Percentiles rank a stretch among this genome's conserved stretches.
These are phyloP conservation scores for Tiliqua scincoides DNA, from an alignment of 2,113 vertebrate genomes.

Conservation along the genomic window DNA sequence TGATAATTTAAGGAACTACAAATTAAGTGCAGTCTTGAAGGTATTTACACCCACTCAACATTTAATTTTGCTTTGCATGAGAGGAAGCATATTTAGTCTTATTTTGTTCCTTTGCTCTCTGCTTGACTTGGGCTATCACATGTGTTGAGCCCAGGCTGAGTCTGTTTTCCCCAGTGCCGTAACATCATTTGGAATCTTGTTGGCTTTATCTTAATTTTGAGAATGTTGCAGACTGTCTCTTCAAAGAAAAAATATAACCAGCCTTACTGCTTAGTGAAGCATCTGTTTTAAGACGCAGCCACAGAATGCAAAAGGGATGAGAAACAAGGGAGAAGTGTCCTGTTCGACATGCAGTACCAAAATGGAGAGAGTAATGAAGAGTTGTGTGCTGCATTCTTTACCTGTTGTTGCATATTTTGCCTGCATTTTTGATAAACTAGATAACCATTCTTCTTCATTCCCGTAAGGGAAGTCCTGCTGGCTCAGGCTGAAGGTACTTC, in stretches of 20 bases:
- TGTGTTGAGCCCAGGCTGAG: neutral
- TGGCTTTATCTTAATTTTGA: slow-evolving; percentile 7
- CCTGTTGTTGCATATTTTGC: neutral
- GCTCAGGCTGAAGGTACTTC: too few relatives aligned
- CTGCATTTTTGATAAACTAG: neutral
- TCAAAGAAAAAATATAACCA: neutral
- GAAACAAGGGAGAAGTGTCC: neutral
- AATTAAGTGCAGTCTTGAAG: slow-evolving; percentile 8
- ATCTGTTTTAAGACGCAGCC: neutral
- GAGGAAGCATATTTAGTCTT: slow-evolving; percentile 14
- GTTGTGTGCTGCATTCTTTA: neutral
- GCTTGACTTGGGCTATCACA: neutral
- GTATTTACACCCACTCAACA: neutral
- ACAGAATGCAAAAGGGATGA: neutral
- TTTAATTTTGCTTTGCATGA: neutral
- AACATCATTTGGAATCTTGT: neutral
- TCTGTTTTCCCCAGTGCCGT: neutral
- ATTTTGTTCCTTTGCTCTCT: slow-evolving; percentile 1
- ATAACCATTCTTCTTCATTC: neutral
- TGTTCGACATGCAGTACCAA: neutral
- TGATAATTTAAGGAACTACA: neutral
- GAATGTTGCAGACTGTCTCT: rapidly evolving
- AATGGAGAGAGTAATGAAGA: neutral
- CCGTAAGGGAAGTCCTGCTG: neutral
- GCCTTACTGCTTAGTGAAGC: neutral